phyloP scores from a whole-genome alignment of 2,888 invertebrate genomes.

The Chorisops tibialis region DNA sequence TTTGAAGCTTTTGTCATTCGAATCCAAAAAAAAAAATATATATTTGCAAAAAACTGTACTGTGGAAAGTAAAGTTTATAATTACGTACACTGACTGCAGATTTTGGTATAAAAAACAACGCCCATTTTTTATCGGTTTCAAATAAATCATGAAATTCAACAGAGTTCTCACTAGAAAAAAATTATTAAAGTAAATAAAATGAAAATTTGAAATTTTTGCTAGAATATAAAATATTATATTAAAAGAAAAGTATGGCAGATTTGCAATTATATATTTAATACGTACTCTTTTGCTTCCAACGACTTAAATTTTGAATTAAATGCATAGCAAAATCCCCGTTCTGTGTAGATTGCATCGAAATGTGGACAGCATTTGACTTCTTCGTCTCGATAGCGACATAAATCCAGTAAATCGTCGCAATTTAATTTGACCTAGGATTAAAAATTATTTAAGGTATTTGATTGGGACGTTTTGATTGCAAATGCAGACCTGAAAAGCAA shows the following conservation, averaged over 20 bases:
- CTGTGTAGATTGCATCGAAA: conserved; percentile 68
- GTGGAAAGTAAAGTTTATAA: neutral
- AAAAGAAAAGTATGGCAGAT: too few relatives aligned
- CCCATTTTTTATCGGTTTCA: conserved; percentile 53
- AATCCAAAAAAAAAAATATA: too few relatives aligned
- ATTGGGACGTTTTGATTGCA: neutral
- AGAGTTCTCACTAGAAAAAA: conserved; percentile 39
- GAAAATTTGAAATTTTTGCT: too few relatives aligned
- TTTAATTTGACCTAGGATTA: conserved; percentile 52
- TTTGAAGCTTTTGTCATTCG: too few relatives aligned
- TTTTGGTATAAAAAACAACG: conserved; percentile 46
- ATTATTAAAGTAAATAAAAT: too few relatives aligned
- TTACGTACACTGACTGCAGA: conserved; percentile 40
- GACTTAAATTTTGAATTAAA: conserved; percentile 58
- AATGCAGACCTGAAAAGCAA: conserved; percentile 42
- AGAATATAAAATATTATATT: too few relatives aligned
- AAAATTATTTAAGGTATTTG: neutral
- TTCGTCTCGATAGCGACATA: conserved; percentile 68
- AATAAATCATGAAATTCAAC: conserved; percentile 47
- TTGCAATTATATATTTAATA: conserved; percentile 4
- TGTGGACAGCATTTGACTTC: conserved; percentile 63
- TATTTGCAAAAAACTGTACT: too few relatives aligned
- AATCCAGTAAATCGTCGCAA: conserved; percentile 60
- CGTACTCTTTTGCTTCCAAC: conserved; percentile 29
- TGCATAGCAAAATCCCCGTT: conserved; percentile 70